Base-by-base conservation (phyloP, 2,113 vertebrate species). In the Tenrec ecaudatus region DNA sequence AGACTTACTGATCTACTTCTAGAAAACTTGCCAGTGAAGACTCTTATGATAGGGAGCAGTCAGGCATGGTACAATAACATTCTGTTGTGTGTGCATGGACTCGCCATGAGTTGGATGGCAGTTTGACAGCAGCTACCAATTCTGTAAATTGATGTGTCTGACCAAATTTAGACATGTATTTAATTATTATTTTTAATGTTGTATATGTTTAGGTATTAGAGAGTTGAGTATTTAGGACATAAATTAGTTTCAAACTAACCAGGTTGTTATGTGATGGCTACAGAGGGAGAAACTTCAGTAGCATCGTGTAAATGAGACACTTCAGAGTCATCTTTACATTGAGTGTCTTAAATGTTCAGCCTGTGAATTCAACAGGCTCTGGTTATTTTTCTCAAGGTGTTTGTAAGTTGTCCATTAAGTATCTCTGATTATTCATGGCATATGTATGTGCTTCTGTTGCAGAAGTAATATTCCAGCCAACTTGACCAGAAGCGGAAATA, bases 401-500 rank as follows among this genome's bases (percentile, higher is more conserved):
- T 84, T 96, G 12, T 88, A 82, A 90, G 22, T 76, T 93, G 76
- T 57, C 4, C 14, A 31, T 89, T 60, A 93, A 93, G 33, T 86
- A 19, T 29, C 81, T 82, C 12, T 87, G 33, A 92, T 62, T 85
- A 77, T 36, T 95, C 17, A 71, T 81, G 2, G 4, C n/a, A n/a
- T n/a, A n/a, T 68, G n/a, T 83, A 38, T 89, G 17, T 97, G 36
- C 76, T 96, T 95, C 95, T 96, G 86, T 98, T 98, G 76, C 96
- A 98, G 98, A 96, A 98, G 94, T 96, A 98, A 97, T 31, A 62
- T 98, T n/a, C 84, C 97, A 4, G 94, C 97, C 31, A 93, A 97
- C 88, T 98, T 98, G 91, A 96, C 97, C 96, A 98, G 98, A 95
- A 98, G 96, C 96, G 98, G 98, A 95, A 98, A 98, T 97, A 98